phyloP scores from a whole-genome alignment of 2,113 vertebrate species.

The Pygoscelis antarcticus region DNA sequence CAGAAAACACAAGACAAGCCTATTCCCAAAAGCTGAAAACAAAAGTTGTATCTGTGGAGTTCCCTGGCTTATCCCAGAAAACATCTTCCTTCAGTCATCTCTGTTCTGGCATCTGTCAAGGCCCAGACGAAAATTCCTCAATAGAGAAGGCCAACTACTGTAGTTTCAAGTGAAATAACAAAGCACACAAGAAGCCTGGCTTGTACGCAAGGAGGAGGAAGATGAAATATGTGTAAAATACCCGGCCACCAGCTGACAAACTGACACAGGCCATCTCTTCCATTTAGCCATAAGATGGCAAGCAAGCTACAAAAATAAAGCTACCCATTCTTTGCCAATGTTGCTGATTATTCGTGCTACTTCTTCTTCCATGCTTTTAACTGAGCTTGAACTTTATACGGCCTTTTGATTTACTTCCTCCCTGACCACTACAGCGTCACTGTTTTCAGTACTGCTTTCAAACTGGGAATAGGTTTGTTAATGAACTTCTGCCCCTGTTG shows the following conservation, averaged over 20 bases:
- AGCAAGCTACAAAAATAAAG: background rate
- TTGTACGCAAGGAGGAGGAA: background rate
- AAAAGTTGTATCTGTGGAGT: background rate
- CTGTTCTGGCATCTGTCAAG: background rate
- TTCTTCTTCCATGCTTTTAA: background rate
- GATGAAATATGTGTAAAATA: background rate
- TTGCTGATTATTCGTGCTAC: background rate
- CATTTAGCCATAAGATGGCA: background rate
- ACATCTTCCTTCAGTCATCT: background rate
- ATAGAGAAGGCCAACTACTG: background rate
- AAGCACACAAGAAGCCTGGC: background rate
- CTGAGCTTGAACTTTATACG: background rate
- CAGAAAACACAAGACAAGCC: background rate
- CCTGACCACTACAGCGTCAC: background rate
- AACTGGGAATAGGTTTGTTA: background rate
- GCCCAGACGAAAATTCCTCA: background rate
- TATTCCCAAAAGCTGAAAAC: background rate
- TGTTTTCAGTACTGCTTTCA: background rate
- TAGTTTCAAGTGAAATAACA: background rate
- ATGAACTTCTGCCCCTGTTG: background rate
- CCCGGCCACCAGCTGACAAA: background rate
- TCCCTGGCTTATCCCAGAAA: background rate
- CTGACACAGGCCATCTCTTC: background rate
- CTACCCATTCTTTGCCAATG: background rate
- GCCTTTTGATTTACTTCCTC: background rate